These are phyloP conservation scores for Promerops cafer DNA, from an alignment of 2,113 vertebrate species.

Conservation along the genomic window DNA sequence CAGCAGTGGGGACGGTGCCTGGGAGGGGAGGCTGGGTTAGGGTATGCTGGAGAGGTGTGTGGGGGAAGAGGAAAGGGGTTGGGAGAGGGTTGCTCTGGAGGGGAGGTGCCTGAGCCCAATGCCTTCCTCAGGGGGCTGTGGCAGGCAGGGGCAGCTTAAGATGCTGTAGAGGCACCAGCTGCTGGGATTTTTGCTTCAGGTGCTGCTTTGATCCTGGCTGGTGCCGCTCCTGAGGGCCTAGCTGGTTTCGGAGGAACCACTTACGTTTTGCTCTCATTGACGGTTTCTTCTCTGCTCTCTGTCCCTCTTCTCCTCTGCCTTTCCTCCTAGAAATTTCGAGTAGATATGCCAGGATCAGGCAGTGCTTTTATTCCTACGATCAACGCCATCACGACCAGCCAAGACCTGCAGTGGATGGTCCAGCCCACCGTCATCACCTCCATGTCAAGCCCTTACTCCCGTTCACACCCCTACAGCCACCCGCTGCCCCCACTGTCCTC, in stretches of 20 bases:
- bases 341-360: constrained; percentile 98
- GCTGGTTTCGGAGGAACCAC: background rate
- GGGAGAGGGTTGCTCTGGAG: background rate
- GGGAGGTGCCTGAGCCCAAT: background rate
- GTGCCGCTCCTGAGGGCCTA: background rate
- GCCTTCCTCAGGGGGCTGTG: background rate
- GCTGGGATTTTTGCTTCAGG: background rate
- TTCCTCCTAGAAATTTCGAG: constrained; percentile 87
- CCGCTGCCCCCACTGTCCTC: constrained; percentile 83
- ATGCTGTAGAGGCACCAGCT: background rate
- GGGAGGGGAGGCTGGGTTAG: background rate
- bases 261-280: background rate
- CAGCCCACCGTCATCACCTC: constrained; percentile 99
- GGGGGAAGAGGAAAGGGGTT: background rate
- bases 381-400: constrained; percentile 99
- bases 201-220: background rate
- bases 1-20: accelerated
- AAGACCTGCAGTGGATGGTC: constrained; percentile 99
- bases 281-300: background rate
- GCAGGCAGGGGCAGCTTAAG: background rate
- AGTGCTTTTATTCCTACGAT: constrained; percentile 98
- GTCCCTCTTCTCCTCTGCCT: background rate
- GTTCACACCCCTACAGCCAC: constrained; percentile 90
- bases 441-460: constrained; percentile 94
- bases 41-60: background rate